Base-by-base conservation (phyloP, 2,888 invertebrate species). In the Acanthacorydalis orientalis region DNA sequence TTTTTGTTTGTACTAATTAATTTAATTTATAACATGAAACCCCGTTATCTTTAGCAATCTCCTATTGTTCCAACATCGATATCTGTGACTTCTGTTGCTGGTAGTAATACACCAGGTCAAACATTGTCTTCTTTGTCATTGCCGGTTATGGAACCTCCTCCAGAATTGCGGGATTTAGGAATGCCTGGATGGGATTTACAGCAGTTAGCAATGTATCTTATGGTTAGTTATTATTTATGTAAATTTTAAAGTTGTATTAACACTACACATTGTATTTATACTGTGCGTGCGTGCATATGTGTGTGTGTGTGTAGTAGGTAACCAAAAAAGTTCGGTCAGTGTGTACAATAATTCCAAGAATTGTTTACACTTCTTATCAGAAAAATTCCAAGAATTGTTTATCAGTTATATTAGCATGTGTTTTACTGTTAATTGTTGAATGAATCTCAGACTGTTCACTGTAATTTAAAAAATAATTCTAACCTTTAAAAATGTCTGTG, bases 181-280 rank as follows among this genome's bases (percentile, higher is more conserved):
- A 70, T 79, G 64, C 79, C 78, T 61, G 78, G 77, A 65, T 80
- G 80, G 80, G 81, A 81, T 63, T 69, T 80, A 57, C 80, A 80
- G 63, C 80, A 80, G 64, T 70, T 81, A 62, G 76, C 81, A 58
- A 77, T 80, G 71, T 80, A 80, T 64, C 63, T 77, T 53, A 69
- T 81, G 77, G 81, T 81, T 66, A 74, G 77, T 74, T 63, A 57
- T 48, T 50, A 46, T 32, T 23, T 10, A 11, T 43, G 1, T 7
- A 31, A 4, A n/a, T 9, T 16, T 23, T 7, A 41, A 41, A 15
- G 7, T 41, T 14, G 41, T 15, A 16, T 4, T 37, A 37, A 4
- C 4, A 37, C 6, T 37, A 37, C 4, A 37, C 4, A 10, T 12
- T 37, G 37, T 37, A 4, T n/a, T 37, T 12, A 12, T 37, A 12